phyloP scores from a whole-genome alignment of 2,797 vertebrate species.

The Melanogrammus aeglefinus region DNA sequence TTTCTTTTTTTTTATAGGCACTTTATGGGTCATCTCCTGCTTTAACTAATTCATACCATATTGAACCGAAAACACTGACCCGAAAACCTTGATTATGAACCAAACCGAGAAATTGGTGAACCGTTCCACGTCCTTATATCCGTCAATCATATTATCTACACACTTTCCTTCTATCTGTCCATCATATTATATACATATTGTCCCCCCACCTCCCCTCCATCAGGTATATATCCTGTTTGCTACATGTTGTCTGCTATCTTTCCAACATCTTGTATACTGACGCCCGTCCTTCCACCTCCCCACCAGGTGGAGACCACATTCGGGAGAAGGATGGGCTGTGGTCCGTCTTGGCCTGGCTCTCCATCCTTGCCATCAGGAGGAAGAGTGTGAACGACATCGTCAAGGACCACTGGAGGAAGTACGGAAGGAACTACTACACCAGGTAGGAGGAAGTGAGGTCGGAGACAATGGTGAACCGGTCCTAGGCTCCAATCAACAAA shows the following conservation, averaged over 20 bases:
- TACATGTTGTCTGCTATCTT: not conserved
- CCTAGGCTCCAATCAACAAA: not conserved
- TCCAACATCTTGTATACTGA: not conserved
- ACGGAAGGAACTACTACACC: constrained; percentile 94
- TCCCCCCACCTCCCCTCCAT: not conserved
- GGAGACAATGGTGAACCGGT: not conserved
- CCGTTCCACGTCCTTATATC: not conserved
- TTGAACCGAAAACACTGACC: no score
- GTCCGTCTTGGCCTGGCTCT: constrained; percentile 96
- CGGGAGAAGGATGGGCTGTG: constrained; percentile 96
- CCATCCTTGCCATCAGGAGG: constrained; percentile 84
- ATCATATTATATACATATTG: not conserved
- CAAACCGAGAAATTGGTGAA: no score
- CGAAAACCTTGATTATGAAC: no score
- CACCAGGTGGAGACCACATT: constrained; percentile 90
- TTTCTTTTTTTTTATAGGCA: no score
- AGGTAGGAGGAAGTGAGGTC: constrained; percentile 67
- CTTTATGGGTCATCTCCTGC: no score
- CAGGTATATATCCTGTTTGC: constrained; percentile 66
- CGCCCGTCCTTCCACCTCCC: not conserved
- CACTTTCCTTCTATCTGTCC: not conserved
- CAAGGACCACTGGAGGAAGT: constrained; percentile 92
- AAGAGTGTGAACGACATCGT: constrained; percentile 92
- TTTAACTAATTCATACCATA: no score
- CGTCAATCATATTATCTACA: not conserved